Conservation (phyloP, 2,888 invertebrate genomes). For the Eubasilissa splendida region DNA sequence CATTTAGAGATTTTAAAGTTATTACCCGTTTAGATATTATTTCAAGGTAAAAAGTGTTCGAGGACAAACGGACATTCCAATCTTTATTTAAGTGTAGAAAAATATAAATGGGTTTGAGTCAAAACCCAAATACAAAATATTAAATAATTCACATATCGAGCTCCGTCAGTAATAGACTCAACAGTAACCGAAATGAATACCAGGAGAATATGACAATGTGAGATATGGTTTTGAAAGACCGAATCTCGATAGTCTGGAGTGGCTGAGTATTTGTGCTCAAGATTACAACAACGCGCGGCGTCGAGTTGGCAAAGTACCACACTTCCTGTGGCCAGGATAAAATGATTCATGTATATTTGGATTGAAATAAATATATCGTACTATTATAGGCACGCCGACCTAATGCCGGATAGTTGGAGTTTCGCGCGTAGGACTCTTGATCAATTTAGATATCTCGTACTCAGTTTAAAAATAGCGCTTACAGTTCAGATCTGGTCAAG, state of each 20-base stretch:
- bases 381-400: conserved; percentile 27
- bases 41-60: too few relatives aligned
- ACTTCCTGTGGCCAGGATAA: conserved; percentile 41
- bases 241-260: neutral
- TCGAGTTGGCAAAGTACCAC: conserved; percentile 20
- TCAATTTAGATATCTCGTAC: neutral
- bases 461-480: too few relatives aligned
- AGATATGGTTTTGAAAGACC: neutral
- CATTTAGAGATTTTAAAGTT: too few relatives aligned
- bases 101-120: too few relatives aligned
- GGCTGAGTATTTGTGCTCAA: neutral
- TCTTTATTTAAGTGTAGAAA: too few relatives aligned
- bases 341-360: conserved; percentile 40
- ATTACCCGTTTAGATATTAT: too few relatives aligned
- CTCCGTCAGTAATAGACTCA: too few relatives aligned
- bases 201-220: neutral
- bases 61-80: too few relatives aligned
- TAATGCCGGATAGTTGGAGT: conserved; percentile 2
- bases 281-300: neutral
- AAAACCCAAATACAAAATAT: too few relatives aligned
- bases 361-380: conserved; percentile 26
- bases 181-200: neutral
- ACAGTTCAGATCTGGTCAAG: too few relatives aligned
- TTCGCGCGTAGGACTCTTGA: neutral
- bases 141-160: too few relatives aligned